phyloP scores from a whole-genome alignment of 2,113 vertebrate species.

The Helogale parvula region DNA sequence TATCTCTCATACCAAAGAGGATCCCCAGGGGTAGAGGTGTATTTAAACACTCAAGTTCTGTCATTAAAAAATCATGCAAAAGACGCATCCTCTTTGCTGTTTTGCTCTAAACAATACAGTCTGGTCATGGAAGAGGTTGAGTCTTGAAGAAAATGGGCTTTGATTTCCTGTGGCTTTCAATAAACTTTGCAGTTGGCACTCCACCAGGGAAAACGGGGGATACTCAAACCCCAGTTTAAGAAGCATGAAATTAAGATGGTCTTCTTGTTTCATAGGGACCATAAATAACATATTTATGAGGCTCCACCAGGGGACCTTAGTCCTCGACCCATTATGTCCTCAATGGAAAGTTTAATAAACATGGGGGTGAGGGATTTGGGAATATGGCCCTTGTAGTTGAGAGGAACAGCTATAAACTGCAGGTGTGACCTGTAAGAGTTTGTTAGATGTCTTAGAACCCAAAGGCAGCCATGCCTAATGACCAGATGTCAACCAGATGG shows the following conservation, averaged over 20 bases:
- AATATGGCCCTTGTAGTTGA: background rate
- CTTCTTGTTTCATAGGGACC: background rate
- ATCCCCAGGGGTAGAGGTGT: background rate
- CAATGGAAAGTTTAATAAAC: background rate
- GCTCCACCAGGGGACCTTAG: background rate
- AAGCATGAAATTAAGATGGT: background rate
- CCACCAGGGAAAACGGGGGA: background rate
- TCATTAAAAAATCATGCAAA: background rate
- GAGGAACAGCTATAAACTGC: background rate
- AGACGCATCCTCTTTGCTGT: background rate
- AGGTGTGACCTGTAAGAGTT: slow-evolving; percentile 13
- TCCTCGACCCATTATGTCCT: background rate
- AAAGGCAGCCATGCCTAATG: slow-evolving; percentile 53
- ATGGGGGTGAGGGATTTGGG: background rate
- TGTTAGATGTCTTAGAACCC: slow-evolving; percentile 14
- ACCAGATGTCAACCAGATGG: slow-evolving; percentile 38
- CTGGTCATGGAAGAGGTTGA: background rate
- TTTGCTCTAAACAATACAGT: background rate
- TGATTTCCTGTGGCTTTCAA: background rate
- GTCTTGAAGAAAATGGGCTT: background rate
- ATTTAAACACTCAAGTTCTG: background rate
- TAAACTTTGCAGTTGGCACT: background rate
- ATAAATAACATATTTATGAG: background rate
- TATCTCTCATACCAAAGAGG: background rate
- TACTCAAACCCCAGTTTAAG: background rate